Base-by-base conservation (phyloP, 1,140 invertebrate species). In the Procambarus virginalis region DNA sequence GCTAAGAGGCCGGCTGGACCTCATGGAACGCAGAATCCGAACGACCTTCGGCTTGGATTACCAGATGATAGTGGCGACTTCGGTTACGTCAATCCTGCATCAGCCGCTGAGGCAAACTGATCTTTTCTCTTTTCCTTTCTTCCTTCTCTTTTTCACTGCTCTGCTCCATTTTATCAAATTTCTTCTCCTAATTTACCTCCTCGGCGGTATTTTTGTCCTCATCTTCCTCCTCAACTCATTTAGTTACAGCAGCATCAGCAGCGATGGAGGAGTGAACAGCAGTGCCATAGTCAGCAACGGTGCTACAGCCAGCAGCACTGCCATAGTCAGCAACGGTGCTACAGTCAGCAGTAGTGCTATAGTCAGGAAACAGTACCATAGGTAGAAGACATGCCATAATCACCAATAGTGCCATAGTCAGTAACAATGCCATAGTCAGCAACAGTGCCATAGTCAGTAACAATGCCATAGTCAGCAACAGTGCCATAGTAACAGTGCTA, bases 1-100 rank as follows among this genome's bases (percentile, higher is more conserved):
- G 51, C 51, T 55, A 55, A 12, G 51, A 55, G 51, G 12, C 60
- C 58, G 10, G 58, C 17, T 48, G 58, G 80, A 84, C 64, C 83
- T 55, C 58, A 20, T 55, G 14, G 51, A 14, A 22, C 20, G 3
- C 55, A 45, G 78, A 34, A 45, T n/a, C 22, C 58, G 75, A 51
- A 58, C 51, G 73, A 86, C 84, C 64, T 77, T 78, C n/a, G 84
- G 48, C 48, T 86, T 51, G 84, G 84, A 86, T 86, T 86, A 86
- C 84, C 20, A 22, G 51, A 60, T 86, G 84, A 86, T 86, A 86
- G 51, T 14, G 55, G 10, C 22, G 34, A 45, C 73, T 86, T 45
- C 46, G 58, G 75, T 86, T 86, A 86, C 84, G 84, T 86, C 84
- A 86, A 58, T 60, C 73, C 70, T 48, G 14, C n/a, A 17, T 9